These are phyloP conservation scores for Bagarius yarrelli DNA, from an alignment of 2,113 vertebrate species.

Conservation along the genomic window DNA sequence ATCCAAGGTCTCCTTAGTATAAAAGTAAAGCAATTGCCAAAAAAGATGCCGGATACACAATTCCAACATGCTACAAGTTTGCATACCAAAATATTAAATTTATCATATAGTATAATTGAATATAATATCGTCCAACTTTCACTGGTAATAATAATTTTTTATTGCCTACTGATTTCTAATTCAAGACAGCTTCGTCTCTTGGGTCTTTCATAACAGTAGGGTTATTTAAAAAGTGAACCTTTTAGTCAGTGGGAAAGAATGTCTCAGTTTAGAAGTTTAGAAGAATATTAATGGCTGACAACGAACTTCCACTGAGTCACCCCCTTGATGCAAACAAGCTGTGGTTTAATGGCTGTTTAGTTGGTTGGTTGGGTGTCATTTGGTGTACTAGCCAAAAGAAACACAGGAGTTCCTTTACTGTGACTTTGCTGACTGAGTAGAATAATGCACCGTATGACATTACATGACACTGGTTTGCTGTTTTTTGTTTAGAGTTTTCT, in stretches of 20 bases:
- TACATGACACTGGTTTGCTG: background rate
- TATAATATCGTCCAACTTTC: too few species aligned
- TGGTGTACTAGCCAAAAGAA: slow-evolving; percentile 28
- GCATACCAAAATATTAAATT: background rate
- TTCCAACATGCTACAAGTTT: background rate
- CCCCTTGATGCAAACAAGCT: slow-evolving; percentile 26
- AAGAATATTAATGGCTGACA: slow-evolving; percentile 24
- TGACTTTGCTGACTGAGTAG: background rate
- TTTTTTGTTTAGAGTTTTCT: background rate
- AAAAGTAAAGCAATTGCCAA: background rate
- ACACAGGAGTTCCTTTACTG: background rate
- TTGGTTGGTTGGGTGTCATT: background rate
- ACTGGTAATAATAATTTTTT: background rate
- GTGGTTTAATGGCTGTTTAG: slow-evolving; percentile 16
- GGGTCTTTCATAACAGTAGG: slow-evolving; percentile 23
- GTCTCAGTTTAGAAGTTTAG: slow-evolving; percentile 16
- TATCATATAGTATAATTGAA: background rate
- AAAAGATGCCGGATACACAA: background rate
- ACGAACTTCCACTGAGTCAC: slow-evolving; percentile 41
- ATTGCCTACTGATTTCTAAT: background rate
- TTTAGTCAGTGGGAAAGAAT: slow-evolving; percentile 37
- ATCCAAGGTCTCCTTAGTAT: background rate
- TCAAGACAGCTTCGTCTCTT: background rate
- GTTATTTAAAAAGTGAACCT: slow-evolving; percentile 21
- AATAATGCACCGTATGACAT: background rate